Evolutionary conservation across 2,888 invertebrate genomes (phyloP).

Genomic region (Pocota personata): DNA sequence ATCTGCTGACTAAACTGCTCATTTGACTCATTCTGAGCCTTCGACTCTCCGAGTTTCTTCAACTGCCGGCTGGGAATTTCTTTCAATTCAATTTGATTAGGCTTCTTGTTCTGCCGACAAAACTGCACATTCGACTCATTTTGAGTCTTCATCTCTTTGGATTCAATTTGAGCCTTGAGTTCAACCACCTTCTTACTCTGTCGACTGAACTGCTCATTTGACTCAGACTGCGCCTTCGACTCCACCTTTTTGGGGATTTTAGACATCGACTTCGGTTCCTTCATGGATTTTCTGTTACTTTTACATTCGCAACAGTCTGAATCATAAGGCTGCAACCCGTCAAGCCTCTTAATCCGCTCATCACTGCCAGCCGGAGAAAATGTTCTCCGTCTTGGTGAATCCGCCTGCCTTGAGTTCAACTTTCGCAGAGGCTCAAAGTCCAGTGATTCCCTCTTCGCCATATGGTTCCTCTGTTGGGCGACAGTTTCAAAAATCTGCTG

Average conservation of each 20-base stretch:
- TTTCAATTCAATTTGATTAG: neutral
- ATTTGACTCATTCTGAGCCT: neutral
- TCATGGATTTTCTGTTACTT: constrained; percentile 19
- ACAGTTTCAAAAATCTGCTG: constrained; percentile 75
- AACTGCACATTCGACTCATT: neutral
- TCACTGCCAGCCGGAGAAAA: constrained; percentile 62
- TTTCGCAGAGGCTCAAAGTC: constrained; percentile 33
- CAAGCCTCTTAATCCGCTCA: constrained; percentile 65
- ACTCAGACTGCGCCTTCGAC: neutral
- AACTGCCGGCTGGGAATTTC: constrained; percentile 4
- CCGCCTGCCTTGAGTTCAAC: constrained; percentile 51
- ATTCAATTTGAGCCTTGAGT: constrained; percentile 9
- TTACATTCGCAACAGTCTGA: constrained; percentile 72
- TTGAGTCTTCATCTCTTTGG: neutral
- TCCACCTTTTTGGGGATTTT: constrained; percentile 48
- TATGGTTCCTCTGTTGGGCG: constrained; percentile 33
- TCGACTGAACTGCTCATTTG: constrained; percentile 5
- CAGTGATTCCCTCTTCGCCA: constrained; percentile 43
- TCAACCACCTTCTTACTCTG: constrained; percentile 32
- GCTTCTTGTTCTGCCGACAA: neutral
- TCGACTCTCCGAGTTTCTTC: constrained; percentile 23
- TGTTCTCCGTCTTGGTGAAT: constrained; percentile 68
- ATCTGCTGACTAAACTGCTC: neutral
- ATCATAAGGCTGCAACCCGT: constrained; percentile 39
- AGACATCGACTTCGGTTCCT: constrained; percentile 41